Base-by-base conservation (phyloP, 2,888 invertebrate genomes). In the Odontothrips loti region DNA sequence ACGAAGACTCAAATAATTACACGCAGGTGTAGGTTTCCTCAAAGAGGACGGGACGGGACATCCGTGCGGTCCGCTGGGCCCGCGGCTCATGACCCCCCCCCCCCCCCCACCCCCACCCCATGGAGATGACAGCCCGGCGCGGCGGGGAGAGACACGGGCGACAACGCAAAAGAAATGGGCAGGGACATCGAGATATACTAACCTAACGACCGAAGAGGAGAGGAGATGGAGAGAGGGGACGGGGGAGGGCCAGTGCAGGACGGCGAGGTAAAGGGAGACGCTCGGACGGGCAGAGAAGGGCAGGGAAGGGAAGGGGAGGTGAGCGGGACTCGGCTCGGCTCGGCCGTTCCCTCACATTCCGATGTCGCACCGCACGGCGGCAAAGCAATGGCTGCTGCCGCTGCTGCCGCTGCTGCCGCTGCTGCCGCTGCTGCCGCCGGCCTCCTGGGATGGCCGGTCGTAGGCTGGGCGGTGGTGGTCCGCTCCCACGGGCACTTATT, bases 401-500 rank as follows among this genome's bases (percentile, higher is more conserved):
- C 34, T 43, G 34, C 34, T 43, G 34, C 34, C 34, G 34, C 34
- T 43, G 34, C n/a, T n/a, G n/a, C n/a, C n/a, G 58, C 20, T 43
- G 34, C 34, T 43, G 34, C 34, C 6, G 34, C 34, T 43, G 34
- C 34, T 43, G 34, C 34, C 34, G 34, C 34, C 34, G 34, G 34
- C 34, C 34, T 43, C 34, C 34, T 43, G 34, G 34, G 34, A 43
- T 6, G 34, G 58, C 58, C 58, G 58, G 58, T 11, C 58, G 58
- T 58, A 23, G 68, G 23, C 68, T 23, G 68, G 68, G 12, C 68
- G 12, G 68, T 12, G 68, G 23, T 75, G 68, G 23, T 27, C 68
- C 68, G 68, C 68, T 75, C 68, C 68, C 68, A 75, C 68, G 68
- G 68, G 68, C 68, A 75, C 23, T 75, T 75, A 75, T 75, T 75